phyloP scores from a whole-genome alignment of 2,888 invertebrate species.

The Macrosoma leucophasiata region DNA sequence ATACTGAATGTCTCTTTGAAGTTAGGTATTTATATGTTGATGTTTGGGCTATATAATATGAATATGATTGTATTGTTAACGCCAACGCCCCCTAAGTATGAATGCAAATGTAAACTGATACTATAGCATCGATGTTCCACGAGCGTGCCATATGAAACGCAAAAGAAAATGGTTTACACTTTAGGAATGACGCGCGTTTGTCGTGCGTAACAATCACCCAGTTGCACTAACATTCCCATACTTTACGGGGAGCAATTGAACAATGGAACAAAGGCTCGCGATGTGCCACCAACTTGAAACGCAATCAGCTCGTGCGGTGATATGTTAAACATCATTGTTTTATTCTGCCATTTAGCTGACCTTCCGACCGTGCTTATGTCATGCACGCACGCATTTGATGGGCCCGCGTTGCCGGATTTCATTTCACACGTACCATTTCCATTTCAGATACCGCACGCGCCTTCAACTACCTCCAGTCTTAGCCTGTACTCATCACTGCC shows the following conservation, averaged over 20 bases:
- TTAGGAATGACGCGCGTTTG: conserved; percentile 13
- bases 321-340: conserved; percentile 57
- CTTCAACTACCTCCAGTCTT: conserved; percentile 42
- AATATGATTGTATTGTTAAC: no score
- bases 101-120: no score
- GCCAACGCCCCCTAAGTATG: no score
- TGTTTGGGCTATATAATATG: no score
- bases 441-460: conserved; percentile 51
- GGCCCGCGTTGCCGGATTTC: conserved; percentile 23
- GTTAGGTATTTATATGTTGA: no score
- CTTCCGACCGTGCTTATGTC: conserved; percentile 31
- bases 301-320: conserved; percentile 33
- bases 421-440: conserved; percentile 31
- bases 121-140: no score
- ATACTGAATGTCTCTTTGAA: no score
- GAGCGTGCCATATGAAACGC: no score
- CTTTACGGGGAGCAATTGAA: conserved; percentile 33
- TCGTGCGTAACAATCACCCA: conserved; percentile 26
- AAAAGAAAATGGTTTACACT: conserved; percentile 7
- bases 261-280: conserved; percentile 58
- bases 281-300: conserved; percentile 37
- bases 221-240: conserved; percentile 37
- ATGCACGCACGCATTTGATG: conserved; percentile 30
- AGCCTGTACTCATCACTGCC: conserved; percentile 65
- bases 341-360: conserved; percentile 36